A percentile compares a stretch with the other conserved stretches of the same genome.
Evolutionary conservation across 2,888 invertebrate genomes (phyloP).

Genomic region (Limnephilus lunatus): DNA sequence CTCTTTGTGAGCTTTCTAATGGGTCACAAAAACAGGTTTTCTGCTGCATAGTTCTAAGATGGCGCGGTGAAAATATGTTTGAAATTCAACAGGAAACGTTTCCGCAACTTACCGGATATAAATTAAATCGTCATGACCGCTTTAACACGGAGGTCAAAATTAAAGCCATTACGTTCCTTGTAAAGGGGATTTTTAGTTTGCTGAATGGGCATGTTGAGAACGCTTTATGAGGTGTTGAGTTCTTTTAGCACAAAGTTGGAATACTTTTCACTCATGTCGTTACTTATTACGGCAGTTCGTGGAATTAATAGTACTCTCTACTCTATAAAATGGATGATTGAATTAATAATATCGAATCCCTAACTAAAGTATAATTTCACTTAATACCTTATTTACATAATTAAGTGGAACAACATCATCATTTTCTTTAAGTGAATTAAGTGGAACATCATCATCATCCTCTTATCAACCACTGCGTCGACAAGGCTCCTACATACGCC

Average conservation of each 20-base stretch:
- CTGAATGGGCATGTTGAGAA: neutral
- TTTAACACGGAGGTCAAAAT: neutral
- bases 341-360: neutral
- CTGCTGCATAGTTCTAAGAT: neutral
- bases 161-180: neutral
- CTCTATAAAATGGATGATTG: neutral
- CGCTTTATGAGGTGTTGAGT: neutral
- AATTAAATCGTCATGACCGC: neutral
- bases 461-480: too few relatives aligned
- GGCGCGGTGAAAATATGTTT: neutral
- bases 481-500: too few relatives aligned
- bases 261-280: neutral
- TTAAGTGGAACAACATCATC: neutral
- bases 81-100: neutral
- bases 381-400: neutral
- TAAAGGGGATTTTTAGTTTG: neutral
- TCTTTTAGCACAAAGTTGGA: neutral
- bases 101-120: neutral
- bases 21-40: neutral
- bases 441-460: too few relatives aligned
- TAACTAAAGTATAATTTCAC: neutral
- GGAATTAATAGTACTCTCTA: neutral
- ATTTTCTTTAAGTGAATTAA: too few relatives aligned
- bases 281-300: neutral
- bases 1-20: neutral